Conservation (phyloP, 2,888 invertebrate genomes). For the Mechanitis messenoides region DNA sequence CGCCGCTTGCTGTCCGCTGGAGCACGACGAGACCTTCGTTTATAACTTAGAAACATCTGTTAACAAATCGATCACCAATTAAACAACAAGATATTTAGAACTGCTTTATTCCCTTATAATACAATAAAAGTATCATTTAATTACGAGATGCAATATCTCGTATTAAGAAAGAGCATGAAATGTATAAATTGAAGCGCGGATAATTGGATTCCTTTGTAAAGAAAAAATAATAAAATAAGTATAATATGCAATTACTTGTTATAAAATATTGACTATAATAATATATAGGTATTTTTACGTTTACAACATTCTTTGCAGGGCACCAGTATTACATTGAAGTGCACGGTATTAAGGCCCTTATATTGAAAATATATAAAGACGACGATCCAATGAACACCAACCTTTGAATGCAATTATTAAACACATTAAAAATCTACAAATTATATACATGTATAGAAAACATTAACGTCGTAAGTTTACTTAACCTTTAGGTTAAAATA, state of each 20-base stretch:
- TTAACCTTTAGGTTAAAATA: constrained; percentile 6
- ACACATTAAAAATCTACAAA: constrained; percentile 16
- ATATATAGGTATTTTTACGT: constrained; percentile 26
- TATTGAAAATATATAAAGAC: background rate
- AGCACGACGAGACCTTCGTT: constrained; percentile 11
- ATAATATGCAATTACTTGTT: constrained; percentile 27
- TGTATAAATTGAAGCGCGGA: constrained; percentile 16
- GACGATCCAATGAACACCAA: background rate
- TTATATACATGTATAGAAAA: constrained; percentile 15
- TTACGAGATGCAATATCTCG: background rate
- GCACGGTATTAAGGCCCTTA: constrained; percentile 7
- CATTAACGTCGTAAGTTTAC: constrained; percentile 10
- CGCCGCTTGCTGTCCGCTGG: constrained; percentile 20
- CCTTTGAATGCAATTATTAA: too few species aligned
- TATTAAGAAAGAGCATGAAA: background rate
- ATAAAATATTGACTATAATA: constrained; percentile 28
- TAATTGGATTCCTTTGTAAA: constrained; percentile 27
- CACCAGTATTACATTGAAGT: constrained; percentile 15
- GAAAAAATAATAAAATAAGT: constrained; percentile 24
- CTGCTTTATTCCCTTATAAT: background rate
- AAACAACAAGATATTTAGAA: too few species aligned
- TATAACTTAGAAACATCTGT: background rate
- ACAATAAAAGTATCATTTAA: background rate
- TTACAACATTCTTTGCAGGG: constrained; percentile 30
- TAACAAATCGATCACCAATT: background rate